Percentiles rank a stretch among this genome's conserved stretches.
Conservation (phyloP, 2,888 invertebrate genomes). For the Scaptomyza flava region DNA sequence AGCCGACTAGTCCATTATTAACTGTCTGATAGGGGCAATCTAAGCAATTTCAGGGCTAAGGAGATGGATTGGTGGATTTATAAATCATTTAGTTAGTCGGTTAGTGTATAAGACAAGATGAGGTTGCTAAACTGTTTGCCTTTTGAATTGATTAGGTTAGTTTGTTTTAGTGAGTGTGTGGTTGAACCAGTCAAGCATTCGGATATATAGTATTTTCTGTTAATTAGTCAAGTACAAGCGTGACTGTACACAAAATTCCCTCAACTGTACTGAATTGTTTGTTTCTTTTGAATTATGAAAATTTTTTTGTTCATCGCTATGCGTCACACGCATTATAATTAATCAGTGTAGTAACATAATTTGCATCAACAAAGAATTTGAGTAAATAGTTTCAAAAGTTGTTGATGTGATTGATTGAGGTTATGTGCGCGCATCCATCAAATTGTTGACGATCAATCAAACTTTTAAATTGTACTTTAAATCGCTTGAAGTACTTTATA, state of each 20-base stretch:
- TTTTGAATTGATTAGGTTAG: constrained; percentile 4
- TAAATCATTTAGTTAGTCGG: constrained; percentile 9
- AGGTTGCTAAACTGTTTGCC: background rate
- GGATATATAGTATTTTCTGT: background rate
- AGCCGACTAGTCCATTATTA: constrained; percentile 25
- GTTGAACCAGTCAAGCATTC: constrained; percentile 8
- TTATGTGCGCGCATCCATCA: constrained; percentile 27
- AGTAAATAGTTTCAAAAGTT: constrained; percentile 10
- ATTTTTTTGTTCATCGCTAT: background rate
- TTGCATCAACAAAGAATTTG: constrained; percentile 12
- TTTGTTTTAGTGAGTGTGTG: background rate
- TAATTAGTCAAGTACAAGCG: constrained; percentile 14
- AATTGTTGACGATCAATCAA: constrained; percentile 43
- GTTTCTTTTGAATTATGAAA: background rate
- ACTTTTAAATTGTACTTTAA: constrained; percentile 8
- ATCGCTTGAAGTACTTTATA: too few relatives aligned
- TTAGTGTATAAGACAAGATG: constrained; percentile 5
- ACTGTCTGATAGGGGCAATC: constrained; percentile 34
- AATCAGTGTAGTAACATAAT: constrained; percentile 2
- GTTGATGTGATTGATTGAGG: constrained; percentile 52
- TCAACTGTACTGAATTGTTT: background rate
- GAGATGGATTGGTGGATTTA: background rate
- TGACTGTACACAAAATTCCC: constrained; percentile 32
- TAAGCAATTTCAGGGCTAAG: background rate
- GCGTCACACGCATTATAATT: background rate